phyloP scores from a whole-genome alignment of 1,140 invertebrate genomes.

The Matsumurasca onukii region DNA sequence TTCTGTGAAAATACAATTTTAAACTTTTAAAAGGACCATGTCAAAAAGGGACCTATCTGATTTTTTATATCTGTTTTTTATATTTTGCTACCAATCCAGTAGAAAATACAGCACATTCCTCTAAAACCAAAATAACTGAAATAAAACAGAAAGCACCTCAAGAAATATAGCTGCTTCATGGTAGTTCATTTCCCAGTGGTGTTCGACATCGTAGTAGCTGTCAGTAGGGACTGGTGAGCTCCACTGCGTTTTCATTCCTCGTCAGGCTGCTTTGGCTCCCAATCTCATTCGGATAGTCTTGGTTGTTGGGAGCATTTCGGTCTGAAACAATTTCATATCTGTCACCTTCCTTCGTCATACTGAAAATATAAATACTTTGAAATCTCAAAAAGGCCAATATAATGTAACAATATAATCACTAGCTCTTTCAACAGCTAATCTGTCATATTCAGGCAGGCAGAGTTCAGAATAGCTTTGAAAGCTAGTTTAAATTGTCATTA shows the following conservation, averaged over 20 bases:
- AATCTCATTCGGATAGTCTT: conserved; percentile 46
- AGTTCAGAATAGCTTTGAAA: neutral
- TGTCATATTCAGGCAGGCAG: neutral
- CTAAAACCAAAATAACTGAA: too few relatives aligned
- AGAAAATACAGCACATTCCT: too few relatives aligned
- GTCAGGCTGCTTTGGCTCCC: conserved; percentile 48
- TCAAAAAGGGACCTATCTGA: too few relatives aligned
- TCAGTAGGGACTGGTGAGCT: conserved; percentile 53
- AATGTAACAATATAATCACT: neutral
- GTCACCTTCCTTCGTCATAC: neutral
- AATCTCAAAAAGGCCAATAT: neutral
- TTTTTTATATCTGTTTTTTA: too few relatives aligned
- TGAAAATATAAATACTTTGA: neutral
- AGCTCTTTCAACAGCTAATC: too few relatives aligned
- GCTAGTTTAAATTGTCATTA: neutral
- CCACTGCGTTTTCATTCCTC: conserved; percentile 45
- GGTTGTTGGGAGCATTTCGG: conserved; percentile 13
- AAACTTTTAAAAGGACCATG: too few relatives aligned
- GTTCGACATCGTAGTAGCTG: conserved; percentile 51
- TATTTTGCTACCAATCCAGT: too few relatives aligned
- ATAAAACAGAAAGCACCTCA: too few relatives aligned
- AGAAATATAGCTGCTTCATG: conserved; percentile 87
- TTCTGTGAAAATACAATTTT: too few relatives aligned
- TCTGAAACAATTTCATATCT: conserved; percentile 30
- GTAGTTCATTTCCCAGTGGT: conserved; percentile 87